Evolutionary conservation across 2,113 vertebrate species (phyloP), one percentile per base, ranked within the genome.

Genomic region (Acrocephalus kingi): DNA sequence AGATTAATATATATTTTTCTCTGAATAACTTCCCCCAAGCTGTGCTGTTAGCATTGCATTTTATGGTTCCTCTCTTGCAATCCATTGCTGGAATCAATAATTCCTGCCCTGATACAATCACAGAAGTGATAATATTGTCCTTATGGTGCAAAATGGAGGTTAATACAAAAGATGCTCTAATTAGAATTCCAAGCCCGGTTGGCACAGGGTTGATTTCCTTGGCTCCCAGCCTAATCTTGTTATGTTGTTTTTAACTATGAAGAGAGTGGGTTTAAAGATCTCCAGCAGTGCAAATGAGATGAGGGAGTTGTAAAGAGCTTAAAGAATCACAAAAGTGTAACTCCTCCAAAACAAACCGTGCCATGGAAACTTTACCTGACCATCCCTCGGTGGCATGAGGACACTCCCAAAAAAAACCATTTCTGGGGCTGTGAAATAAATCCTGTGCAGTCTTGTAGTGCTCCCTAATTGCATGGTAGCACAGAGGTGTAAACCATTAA

Each of bases 231-330:
- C 93, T 97, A 97, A 97, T 96, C 97, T 85, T 64, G 95, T 97
- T 98, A 97, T 46, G 8, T 94, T 97, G 82, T 97, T 97, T 97
- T 96, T 93, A 95, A 94, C 72, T 90, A 80, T 93, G 79, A 88
- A 83, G 84, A 97, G 93, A 96, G 58, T 89, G 87, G 93, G 31
- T 95, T 98, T 97, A 96, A 95, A 94, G 77, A 94, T 90, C 76
- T 97, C 86, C 64, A 95, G 83, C 80, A 77, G 81, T 46, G 93
- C 56, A 96, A 93, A 94, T 61, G 86, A 96, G 83, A 92, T 93
- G 94, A 97, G 90, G 56, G 64, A 95, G 62, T 78, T 94, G 39
- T 88, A 97, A 97, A 95, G 92, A 88, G 96, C 89, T 96, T 97
- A 87, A 91, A 91, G 51, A 85, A 88, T 74, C 51, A 66, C 87